Base-by-base conservation (phyloP, 2,113 vertebrate species). In the Nyctereutes procyonoides region DNA sequence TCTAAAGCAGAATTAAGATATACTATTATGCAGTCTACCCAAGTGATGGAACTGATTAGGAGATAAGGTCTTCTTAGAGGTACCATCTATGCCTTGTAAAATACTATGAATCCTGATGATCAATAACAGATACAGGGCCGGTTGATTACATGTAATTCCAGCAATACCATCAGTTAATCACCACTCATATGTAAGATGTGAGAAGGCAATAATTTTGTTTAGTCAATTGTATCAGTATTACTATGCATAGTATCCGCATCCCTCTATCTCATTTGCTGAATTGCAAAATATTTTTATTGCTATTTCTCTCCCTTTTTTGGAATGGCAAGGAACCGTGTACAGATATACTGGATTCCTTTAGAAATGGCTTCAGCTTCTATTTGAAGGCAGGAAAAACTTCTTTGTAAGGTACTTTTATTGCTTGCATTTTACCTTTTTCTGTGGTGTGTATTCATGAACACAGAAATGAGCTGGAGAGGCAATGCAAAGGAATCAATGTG, bases 221-320 rank as follows among this genome's bases (percentile, higher is more conserved):
- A 83, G 62, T 88, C 58, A 51, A 15, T 51, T 88, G 60, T 91
- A 13, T 95, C 97, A 98, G 91, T 97, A 92, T 97, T 97, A 95
- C 84, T 58, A 77, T 60, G 32, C 28, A 80, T 38, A 26, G 32
- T 90, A 35, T 51, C 56, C 5, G 74, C 17, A 85, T 38, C 73
- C 11, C 8, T 92, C 24, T 16, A 38, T 38, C 58, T 84, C 65
- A 71, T 92, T 67, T 92, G 76, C 28, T 88, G 28, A 77, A 58
- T 77, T 74, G 62, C 24, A 79, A 67, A 80, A 32, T 90, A n/a
- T 15, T 17, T 88, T 56, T 87, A 16, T 84, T 58, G 12, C 55
- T 83, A 0, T 82, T 32, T 71, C 81, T 92, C n/a, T 82, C 1
- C 51, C n/a, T 32, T 22, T 11, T 65, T 83, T 38, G 32, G 51